Evolutionary conservation across 1,140 invertebrate genomes (phyloP).

Genomic region (Chymomyza costata): DNA sequence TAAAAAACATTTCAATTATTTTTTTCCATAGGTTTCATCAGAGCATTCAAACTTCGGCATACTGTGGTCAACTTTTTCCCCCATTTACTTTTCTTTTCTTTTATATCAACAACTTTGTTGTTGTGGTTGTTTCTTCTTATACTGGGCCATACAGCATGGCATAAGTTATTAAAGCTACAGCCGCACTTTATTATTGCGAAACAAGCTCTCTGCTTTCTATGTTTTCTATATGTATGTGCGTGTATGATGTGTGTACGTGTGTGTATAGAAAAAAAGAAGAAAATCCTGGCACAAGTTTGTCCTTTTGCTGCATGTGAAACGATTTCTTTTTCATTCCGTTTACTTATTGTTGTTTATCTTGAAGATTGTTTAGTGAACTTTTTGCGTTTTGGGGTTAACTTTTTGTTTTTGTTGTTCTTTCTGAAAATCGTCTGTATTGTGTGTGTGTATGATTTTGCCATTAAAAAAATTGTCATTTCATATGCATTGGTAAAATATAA

Average conservation of each 20-base stretch:
- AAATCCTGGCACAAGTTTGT: constrained; percentile 21
- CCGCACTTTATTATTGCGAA: constrained; percentile 68
- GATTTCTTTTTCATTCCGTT: background rate
- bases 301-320: constrained; percentile 6
- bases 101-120: constrained; percentile 40
- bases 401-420: constrained; percentile 26
- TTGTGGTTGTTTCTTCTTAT: constrained; percentile 44
- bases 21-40: too few relatives aligned
- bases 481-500: too few relatives aligned
- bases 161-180: constrained; percentile 68
- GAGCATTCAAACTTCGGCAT: too few relatives aligned
- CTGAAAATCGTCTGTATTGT: too few relatives aligned
- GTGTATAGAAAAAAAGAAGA: constrained; percentile 2
- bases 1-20: too few relatives aligned
- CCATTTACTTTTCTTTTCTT: constrained; percentile 29
- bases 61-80: too few relatives aligned
- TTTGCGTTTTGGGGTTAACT: constrained; percentile 26
- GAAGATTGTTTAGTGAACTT: constrained; percentile 52
- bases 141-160: too few relatives aligned
- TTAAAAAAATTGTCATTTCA: too few relatives aligned
- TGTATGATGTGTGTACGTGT: too few relatives aligned
- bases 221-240: too few relatives aligned
- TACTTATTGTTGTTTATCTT: constrained; percentile 52
- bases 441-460: too few relatives aligned
- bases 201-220: constrained; percentile 35